Evolutionary conservation across 2,797 vertebrate species (phyloP).

Genomic region (Catharus ustulatus): DNA sequence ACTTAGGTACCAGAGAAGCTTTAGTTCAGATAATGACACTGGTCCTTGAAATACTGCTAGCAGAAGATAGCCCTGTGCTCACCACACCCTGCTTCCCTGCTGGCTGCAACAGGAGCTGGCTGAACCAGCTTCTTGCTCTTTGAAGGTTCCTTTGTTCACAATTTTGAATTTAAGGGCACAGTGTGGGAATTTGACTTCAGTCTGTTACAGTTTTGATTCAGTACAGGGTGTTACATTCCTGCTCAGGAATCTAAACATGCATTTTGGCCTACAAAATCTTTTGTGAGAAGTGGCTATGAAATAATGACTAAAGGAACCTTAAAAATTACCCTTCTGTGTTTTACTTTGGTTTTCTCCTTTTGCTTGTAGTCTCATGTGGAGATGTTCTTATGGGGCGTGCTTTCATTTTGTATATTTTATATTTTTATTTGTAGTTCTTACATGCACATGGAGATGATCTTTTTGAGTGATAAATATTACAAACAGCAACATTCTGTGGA

Average conservation of each 20-base stretch:
- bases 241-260: background rate
- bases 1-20: background rate
- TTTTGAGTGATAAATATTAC: background rate
- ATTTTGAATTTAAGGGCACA: background rate
- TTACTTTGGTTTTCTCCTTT: background rate
- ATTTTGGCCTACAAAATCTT: background rate
- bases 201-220: background rate
- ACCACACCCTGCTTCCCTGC: conserved; percentile 29
- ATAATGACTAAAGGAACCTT: background rate
- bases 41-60: background rate
- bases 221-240: background rate
- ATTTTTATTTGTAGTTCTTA: background rate
- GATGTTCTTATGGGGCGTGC: background rate
- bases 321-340: background rate
- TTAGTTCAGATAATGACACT: background rate
- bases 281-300: background rate
- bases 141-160: conserved; percentile 26
- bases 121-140: conserved; percentile 38
- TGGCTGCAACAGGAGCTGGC: conserved; percentile 11
- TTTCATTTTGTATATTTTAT: background rate
- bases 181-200: background rate
- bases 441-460: background rate
- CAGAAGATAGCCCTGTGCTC: conserved; percentile 17
- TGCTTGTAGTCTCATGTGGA: background rate
- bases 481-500: background rate